These are phyloP conservation scores for Gymnarchus niloticus DNA, from an alignment of 2,113 vertebrate species.

Conservation along the genomic window DNA sequence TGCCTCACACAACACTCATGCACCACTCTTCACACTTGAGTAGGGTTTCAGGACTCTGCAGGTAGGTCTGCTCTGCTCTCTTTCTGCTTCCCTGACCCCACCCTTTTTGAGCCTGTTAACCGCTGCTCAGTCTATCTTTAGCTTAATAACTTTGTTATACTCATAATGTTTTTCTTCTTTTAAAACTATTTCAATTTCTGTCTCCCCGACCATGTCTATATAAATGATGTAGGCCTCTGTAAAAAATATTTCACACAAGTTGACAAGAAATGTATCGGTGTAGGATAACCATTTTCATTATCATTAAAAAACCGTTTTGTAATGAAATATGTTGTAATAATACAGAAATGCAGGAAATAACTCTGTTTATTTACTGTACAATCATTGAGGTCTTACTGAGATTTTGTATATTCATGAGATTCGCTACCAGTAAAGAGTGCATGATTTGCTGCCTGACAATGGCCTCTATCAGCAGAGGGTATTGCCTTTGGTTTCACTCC, in stretches of 20 bases:
- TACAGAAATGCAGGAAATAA: neutral
- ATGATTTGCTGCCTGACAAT: neutral
- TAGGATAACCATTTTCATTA: neutral
- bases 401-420: neutral
- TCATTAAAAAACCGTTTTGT: neutral
- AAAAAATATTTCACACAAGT: neutral
- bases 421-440: neutral
- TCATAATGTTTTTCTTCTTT: neutral
- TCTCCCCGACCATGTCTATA: neutral
- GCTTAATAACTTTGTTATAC: neutral
- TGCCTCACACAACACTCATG: neutral
- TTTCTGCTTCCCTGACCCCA: neutral
- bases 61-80: neutral
- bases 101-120: neutral
- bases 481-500: neutral
- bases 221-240: neutral
- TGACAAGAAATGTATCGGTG: neutral
- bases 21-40: neutral
- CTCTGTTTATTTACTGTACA: neutral
- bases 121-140: neutral
- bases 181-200: neutral
- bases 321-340: neutral
- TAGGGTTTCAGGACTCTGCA: neutral
- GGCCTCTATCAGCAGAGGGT: neutral
- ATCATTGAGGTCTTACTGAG: neutral